A percentile compares a stretch with the other conserved stretches of the same genome.
Conservation (phyloP, 1,140 invertebrate genomes). For the Oreohelix idahoensis region DNA sequence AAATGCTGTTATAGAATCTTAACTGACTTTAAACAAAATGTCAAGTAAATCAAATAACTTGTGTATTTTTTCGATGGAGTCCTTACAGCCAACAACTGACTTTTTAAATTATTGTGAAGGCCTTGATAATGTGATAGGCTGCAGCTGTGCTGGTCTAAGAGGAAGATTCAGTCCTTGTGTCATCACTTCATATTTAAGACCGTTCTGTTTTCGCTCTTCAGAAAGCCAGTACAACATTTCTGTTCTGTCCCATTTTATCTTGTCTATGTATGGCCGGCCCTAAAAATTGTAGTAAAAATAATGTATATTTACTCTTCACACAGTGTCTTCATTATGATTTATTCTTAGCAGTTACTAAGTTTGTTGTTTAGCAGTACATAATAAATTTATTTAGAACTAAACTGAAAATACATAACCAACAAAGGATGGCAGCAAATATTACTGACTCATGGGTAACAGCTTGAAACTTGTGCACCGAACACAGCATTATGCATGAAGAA, state of each 20-base stretch:
- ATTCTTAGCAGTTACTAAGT: too few species aligned
- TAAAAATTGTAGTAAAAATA: constrained; percentile 43
- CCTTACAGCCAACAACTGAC: too few species aligned
- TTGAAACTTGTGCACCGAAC: too few species aligned
- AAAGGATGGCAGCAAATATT: too few species aligned
- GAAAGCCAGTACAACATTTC: constrained; percentile 73
- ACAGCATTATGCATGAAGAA: too few species aligned
- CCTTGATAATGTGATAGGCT: constrained; percentile 42
- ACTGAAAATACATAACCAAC: too few species aligned
- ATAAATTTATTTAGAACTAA: too few species aligned
- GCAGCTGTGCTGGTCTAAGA: constrained; percentile 50
- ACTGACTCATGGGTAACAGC: too few species aligned
- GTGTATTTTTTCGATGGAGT: too few species aligned
- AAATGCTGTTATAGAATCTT: neutral
- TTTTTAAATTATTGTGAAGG: neutral
- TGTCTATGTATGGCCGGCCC: constrained; percentile 71
- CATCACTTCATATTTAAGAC: constrained; percentile 64
- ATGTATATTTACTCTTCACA: neutral
- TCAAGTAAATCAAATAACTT: too few species aligned
- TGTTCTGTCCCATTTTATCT: constrained; percentile 73
- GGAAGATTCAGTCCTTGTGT: constrained; percentile 48
- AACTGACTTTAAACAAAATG: too few species aligned
- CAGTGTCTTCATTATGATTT: neutral
- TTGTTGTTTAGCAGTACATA: too few species aligned
- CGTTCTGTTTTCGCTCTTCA: constrained; percentile 71